Base-by-base conservation (phyloP, 2,888 invertebrate genomes). In the Rhogogaster chlorosoma region DNA sequence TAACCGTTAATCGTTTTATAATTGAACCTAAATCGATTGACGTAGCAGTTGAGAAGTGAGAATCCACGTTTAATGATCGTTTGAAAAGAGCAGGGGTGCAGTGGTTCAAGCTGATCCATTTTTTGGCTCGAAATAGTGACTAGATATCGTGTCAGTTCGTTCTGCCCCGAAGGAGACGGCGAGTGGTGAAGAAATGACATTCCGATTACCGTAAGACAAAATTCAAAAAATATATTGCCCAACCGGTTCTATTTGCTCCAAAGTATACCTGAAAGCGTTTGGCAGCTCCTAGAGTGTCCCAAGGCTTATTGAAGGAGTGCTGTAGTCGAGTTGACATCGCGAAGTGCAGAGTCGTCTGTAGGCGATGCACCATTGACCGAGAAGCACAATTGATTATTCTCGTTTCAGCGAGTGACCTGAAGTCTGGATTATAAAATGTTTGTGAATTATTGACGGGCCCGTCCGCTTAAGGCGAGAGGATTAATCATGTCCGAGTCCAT, bases 381-480 rank as follows among this genome's bases (percentile, higher is more conserved):
- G 29, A 18, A 32, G 22, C 15, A 12, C 45, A 36, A 29, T 26
- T 73, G 9, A n/a, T 77, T n/a, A 29, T 26, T 67, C 18, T 32
- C 61, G 12, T 22, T 26, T 32, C 67, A 67, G 9, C 67, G 67
- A 67, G 67, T 53, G 49, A 29, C 49, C 49, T 49, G 45, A 77
- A 18, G 42, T 80, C 38, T 80, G 80, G 80, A 80, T 80, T 80
- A 80, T 80, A 80, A 49, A 53, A 77, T 49, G 18, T 53, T 77
- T n/a, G 29, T 53, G 26, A 77, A 53, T 77, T n/a, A 49, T 32
- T 49, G n/a, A 49, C 26, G 26, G 36, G 26, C 42, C 15, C 18
- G 26, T 36, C n/a, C 22, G 42, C 22, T 38, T 4, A 70, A 73
- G 73, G n/a, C 22, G 26, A 73, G n/a, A n/a, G 73, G n/a, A 53